Evolutionary conservation across 1,140 invertebrate species (phyloP).

Genomic region (Teleopsis dalmanni): DNA sequence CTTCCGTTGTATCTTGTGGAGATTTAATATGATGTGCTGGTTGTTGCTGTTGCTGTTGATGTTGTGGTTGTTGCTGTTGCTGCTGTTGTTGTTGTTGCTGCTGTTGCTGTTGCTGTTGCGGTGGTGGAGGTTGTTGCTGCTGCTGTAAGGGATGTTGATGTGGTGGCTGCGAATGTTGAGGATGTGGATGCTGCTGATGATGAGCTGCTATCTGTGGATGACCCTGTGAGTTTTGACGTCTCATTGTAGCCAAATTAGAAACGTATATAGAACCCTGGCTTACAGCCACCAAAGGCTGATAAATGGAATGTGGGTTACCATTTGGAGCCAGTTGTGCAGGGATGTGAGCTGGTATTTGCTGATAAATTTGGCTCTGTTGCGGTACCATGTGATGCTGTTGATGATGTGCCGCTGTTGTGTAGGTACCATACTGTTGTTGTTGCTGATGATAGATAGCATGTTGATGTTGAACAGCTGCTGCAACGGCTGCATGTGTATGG

Average conservation of each 20-base stretch:
- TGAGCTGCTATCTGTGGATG: constrained; percentile 18
- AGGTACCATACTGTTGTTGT: constrained; percentile 38
- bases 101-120: constrained; percentile 28
- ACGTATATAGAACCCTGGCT: constrained; percentile 40
- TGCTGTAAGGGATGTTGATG: constrained; percentile 22
- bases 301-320: constrained; percentile 41
- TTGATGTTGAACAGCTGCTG: constrained; percentile 34
- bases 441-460: constrained; percentile 42
- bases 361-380: constrained; percentile 34
- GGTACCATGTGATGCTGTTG: constrained; percentile 29
- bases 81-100: constrained; percentile 25
- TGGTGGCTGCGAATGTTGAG: constrained; percentile 13
- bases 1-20: constrained; percentile 25
- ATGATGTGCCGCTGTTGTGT: constrained; percentile 32
- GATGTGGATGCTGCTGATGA: constrained; percentile 12
- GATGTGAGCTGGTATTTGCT: constrained; percentile 39
- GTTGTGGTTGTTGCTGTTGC: no score
- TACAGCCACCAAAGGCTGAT: constrained; percentile 38
- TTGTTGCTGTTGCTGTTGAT: constrained; percentile 30
- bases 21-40: constrained; percentile 27
- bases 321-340: constrained; percentile 28
- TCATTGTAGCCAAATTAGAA: constrained; percentile 40
- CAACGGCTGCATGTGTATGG: constrained; percentile 35
- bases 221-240: constrained; percentile 37
- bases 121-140: constrained; percentile 18